A percentile compares a stretch with the other conserved stretches of the same genome.
These are phyloP conservation scores for Gymnogyps californianus DNA, from an alignment of 2,113 vertebrate species.

Conservation along the genomic window DNA sequence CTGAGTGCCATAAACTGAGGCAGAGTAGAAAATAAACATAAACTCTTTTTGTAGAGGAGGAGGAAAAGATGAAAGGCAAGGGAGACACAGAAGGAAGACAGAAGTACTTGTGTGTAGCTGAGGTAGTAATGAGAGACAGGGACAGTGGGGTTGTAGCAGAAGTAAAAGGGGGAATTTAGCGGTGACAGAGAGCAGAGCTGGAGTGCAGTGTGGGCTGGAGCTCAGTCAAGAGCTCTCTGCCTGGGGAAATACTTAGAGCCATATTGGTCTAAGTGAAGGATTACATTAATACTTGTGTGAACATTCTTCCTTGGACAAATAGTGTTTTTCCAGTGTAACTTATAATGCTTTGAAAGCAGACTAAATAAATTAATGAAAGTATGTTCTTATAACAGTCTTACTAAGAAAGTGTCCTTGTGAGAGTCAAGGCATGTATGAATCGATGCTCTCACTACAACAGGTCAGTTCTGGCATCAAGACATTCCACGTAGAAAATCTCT, in stretches of 20 bases:
- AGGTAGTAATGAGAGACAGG: not conserved
- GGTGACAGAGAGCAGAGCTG: not conserved
- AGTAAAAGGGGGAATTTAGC: not conserved
- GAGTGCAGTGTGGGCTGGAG: not conserved
- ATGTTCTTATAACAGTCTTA: not conserved
- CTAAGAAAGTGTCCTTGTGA: not conserved
- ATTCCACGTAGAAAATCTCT: not conserved
- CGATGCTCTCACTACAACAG: not conserved
- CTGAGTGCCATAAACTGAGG: not conserved
- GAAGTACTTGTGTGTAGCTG: not conserved
- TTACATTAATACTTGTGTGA: not conserved
- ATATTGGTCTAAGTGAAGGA: not conserved
- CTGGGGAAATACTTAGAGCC: not conserved
- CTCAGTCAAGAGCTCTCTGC: not conserved
- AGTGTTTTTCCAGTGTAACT: not conserved
- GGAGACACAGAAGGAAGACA: not conserved
- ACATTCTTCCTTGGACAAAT: not conserved
- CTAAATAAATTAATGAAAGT: not conserved
- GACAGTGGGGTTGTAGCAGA: not conserved
- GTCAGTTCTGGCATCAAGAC: not conserved
- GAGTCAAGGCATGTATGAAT: not conserved
- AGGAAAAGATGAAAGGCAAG: not conserved
- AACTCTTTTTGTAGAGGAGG: not conserved
- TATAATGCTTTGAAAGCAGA: not conserved
- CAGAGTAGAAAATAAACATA: not conserved